A percentile compares a stretch with the other conserved stretches of the same genome.
phyloP scores from a whole-genome alignment of 2,113 vertebrate genomes.

The Hydropotes inermis region DNA sequence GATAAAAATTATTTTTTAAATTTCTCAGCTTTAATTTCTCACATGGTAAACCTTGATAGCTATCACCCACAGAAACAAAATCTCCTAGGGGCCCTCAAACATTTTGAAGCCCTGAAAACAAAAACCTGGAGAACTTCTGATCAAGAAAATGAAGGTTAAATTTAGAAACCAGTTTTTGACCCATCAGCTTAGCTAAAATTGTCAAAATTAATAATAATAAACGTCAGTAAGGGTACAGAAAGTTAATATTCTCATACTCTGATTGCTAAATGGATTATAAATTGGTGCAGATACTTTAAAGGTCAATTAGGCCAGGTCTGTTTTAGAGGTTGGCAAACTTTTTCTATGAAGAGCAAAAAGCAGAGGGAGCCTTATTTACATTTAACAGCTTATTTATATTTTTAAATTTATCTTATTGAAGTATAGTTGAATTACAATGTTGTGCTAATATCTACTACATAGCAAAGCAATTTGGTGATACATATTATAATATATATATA shows the following conservation, averaged over 20 bases:
- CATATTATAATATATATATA: background rate
- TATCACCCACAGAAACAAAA: background rate
- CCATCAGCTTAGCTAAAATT: background rate
- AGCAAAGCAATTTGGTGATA: background rate
- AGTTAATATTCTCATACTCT: background rate
- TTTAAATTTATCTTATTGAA: background rate
- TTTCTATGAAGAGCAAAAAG: background rate
- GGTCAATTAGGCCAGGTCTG: background rate
- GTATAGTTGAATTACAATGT: background rate
- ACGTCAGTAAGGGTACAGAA: background rate
- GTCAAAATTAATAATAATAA: conserved; percentile 1
- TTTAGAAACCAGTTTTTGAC: background rate
- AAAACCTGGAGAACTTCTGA: background rate
- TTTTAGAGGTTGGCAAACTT: background rate
- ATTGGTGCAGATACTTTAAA: background rate
- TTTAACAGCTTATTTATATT: background rate
- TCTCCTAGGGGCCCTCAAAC: background rate
- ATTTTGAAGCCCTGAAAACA: background rate
- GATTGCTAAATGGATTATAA: background rate
- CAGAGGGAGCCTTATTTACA: background rate
- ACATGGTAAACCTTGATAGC: background rate
- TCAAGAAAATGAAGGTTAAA: background rate
- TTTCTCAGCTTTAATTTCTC: background rate
- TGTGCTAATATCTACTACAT: background rate
- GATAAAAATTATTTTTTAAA: background rate